A percentile compares a stretch with the other conserved stretches of the same genome.
phyloP scores from a whole-genome alignment of 2,797 vertebrate species.

The Oceanodroma leucorhoa region DNA sequence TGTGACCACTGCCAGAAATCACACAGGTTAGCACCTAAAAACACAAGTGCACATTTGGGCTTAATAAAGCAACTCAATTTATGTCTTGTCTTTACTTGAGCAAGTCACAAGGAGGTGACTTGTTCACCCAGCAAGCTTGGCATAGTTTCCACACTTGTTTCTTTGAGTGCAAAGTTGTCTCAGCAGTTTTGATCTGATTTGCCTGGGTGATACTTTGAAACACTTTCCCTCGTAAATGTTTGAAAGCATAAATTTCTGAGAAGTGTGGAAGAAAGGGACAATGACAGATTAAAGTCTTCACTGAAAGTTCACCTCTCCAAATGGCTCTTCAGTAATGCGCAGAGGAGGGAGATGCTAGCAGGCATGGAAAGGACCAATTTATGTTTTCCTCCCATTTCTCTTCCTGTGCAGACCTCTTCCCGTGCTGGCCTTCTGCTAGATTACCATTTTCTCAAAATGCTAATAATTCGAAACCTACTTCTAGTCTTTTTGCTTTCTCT shows the following conservation, averaged over 20 bases:
- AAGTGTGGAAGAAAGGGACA: neutral
- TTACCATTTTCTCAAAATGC: neutral
- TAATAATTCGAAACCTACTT: neutral
- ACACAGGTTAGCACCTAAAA: neutral
- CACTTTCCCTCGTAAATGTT: neutral
- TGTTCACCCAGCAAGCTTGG: neutral
- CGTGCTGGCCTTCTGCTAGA: neutral
- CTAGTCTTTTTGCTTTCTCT: neutral
- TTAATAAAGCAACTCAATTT: neutral
- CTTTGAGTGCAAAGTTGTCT: neutral
- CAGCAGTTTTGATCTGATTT: neutral
- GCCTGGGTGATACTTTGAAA: neutral
- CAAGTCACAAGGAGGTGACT: neutral
- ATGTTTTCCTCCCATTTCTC: neutral
- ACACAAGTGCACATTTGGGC: neutral
- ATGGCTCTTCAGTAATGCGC: neutral
- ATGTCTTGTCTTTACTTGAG: neutral
- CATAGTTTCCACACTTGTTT: fast-evolving
- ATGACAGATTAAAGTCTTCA: neutral
- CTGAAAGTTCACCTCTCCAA: neutral
- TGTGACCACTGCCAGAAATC: neutral
- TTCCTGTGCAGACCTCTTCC: neutral
- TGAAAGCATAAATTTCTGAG: neutral
- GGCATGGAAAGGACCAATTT: neutral
- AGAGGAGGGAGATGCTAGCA: neutral